Conservation (phyloP, 2,797 vertebrate genomes). For the Enteromius unitaeniatus region DNA sequence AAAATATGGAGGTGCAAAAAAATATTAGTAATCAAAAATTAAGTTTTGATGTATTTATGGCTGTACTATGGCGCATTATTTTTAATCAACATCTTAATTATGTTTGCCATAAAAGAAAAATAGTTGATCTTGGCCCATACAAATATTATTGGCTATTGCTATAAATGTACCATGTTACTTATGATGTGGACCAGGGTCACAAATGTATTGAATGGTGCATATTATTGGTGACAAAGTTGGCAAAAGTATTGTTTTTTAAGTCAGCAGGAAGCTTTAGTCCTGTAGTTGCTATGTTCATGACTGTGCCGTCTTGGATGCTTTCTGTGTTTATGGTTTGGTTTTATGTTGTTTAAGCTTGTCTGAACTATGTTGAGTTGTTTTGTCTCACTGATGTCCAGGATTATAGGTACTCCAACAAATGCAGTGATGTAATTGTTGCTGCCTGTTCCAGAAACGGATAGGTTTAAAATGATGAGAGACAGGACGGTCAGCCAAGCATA, state of each 20-base stretch:
- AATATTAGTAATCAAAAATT: neutral
- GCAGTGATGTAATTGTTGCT: conserved; percentile 14
- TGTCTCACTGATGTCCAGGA: neutral
- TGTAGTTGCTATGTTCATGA: neutral
- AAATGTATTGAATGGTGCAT: neutral
- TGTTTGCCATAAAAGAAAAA: neutral
- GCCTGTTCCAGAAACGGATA: conserved; percentile 14
- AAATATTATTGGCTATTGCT: neutral
- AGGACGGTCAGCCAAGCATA: conserved; percentile 28
- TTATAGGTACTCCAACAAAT: neutral
- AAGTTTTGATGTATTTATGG: neutral
- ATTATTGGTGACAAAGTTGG: neutral
- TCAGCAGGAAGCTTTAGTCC: neutral
- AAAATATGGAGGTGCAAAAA: neutral
- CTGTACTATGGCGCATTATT: neutral
- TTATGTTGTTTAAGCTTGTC: conserved; percentile 17
- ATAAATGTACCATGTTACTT: neutral
- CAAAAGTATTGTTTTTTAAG: neutral
- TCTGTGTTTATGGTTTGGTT: conserved; percentile 5
- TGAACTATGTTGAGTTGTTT: neutral
- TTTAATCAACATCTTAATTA: neutral
- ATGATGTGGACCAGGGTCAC: neutral
- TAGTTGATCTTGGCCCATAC: neutral
- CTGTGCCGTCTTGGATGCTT: neutral
- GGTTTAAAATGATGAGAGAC: conserved; percentile 31